A percentile compares a stretch with the other conserved stretches of the same genome.
Conservation (phyloP, 2,113 vertebrate genomes). For the Oryzias melastigma region DNA sequence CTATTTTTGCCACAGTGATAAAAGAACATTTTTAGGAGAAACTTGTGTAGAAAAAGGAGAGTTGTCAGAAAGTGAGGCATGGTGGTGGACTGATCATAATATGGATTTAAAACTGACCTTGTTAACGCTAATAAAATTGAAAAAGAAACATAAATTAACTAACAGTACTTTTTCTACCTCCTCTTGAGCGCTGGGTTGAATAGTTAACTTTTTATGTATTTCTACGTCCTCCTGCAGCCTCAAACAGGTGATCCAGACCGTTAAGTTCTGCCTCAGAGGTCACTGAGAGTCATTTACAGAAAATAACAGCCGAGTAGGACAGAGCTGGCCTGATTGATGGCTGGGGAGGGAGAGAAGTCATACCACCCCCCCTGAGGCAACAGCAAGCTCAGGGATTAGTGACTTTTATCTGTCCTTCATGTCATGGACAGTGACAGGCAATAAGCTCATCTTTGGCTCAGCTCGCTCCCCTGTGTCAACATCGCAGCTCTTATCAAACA, state of each 20-base stretch:
- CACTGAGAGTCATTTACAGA: not conserved
- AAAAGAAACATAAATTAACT: too few species aligned
- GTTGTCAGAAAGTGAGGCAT: too few species aligned
- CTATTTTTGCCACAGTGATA: too few species aligned
- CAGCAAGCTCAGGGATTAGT: conserved; percentile 11
- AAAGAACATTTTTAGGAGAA: too few species aligned
- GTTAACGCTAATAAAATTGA: too few species aligned
- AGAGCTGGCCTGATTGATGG: conserved; percentile 26
- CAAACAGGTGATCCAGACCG: not conserved
- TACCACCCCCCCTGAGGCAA: conserved; percentile 9
- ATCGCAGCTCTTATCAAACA: conserved; percentile 1
- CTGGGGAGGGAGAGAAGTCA: not conserved
- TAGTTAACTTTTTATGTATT: not conserved
- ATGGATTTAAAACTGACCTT: too few species aligned
- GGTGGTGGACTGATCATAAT: too few species aligned
- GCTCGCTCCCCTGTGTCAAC: conserved; percentile 2
- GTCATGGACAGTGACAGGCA: conserved; percentile 43
- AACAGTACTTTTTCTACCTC: not conserved
- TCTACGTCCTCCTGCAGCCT: not conserved
- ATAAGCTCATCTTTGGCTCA: conserved; percentile 28
- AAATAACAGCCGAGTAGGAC: conserved; percentile 7
- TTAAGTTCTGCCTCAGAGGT: conserved; percentile 15
- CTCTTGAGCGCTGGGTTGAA: not conserved
- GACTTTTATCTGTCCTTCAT: conserved; percentile 43
- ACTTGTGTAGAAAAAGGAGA: too few species aligned